A percentile compares a stretch with the other conserved stretches of the same genome.
These are phyloP conservation scores for Arizona elegans DNA, from an alignment of 2,113 vertebrate genomes.

Conservation along the genomic window DNA sequence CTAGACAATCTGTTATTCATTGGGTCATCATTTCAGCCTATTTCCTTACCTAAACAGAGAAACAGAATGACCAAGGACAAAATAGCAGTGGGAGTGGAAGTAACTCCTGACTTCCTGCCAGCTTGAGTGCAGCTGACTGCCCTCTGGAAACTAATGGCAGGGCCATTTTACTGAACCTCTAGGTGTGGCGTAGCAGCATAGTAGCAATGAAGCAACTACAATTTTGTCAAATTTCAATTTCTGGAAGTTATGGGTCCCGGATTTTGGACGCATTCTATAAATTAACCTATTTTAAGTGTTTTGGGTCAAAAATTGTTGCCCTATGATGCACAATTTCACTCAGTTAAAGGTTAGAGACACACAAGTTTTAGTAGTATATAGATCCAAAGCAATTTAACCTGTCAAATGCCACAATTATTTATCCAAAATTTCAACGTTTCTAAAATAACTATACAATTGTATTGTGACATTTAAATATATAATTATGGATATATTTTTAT, in stretches of 20 bases:
- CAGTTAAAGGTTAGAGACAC: background rate
- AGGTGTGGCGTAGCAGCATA: background rate
- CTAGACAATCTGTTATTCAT: background rate
- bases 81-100: background rate
- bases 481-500: background rate
- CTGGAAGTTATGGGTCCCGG: background rate
- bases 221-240: background rate
- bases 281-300: background rate
- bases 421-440: background rate
- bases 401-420: background rate
- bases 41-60: background rate
- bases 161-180: background rate
- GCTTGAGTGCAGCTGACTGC: background rate
- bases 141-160: background rate
- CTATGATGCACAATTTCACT: background rate
- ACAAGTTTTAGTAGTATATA: background rate
- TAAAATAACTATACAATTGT: background rate
- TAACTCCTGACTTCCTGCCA: background rate
- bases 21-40: background rate
- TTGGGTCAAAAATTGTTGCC: background rate
- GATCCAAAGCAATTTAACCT: background rate
- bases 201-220: background rate
- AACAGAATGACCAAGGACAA: background rate
- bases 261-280: background rate
- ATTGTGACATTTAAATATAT: background rate